These are phyloP conservation scores for Tribolium madens DNA, from an alignment of 1,140 invertebrate species.

Conservation along the genomic window DNA sequence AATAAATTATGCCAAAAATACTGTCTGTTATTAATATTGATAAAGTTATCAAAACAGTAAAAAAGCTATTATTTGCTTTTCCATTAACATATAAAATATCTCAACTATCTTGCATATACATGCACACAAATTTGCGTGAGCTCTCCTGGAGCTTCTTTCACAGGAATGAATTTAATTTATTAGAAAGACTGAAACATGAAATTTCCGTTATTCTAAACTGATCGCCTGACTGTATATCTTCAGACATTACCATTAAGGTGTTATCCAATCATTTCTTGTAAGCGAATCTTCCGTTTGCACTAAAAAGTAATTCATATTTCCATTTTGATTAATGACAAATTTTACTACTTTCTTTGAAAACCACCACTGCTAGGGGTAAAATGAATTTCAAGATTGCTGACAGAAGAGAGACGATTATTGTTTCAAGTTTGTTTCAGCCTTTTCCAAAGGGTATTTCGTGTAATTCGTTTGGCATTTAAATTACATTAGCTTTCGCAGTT, in stretches of 20 bases:
- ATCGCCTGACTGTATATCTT: constrained; percentile 1
- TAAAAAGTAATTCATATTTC: not conserved
- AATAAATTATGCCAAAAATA: too few species aligned
- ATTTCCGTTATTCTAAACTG: constrained; percentile 17
- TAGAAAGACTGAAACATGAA: constrained; percentile 14
- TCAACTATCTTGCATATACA: not conserved
- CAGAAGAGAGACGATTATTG: not conserved
- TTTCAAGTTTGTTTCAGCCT: not conserved
- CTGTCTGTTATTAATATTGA: too few species aligned
- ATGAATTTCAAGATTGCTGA: not conserved
- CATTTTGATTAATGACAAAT: constrained; percentile 8
- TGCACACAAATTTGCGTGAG: constrained; percentile 11
- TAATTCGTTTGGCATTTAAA: too few species aligned
- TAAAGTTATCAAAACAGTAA: too few species aligned
- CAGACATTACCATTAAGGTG: constrained; percentile 15
- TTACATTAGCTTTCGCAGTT: too few species aligned
- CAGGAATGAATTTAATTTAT: constrained; percentile 26
- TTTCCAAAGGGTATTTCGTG: not conserved
- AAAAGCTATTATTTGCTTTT: too few species aligned
- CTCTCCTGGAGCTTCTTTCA: constrained; percentile 2
- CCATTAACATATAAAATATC: not conserved
- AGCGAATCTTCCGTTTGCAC: not conserved
- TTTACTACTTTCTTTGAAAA: not conserved
- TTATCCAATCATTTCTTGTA: constrained; percentile 25
- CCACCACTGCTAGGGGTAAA: not conserved